A percentile compares a stretch with the other conserved stretches of the same genome.
Evolutionary conservation across 1,140 invertebrate genomes (phyloP).

Genomic region (Anastrepha obliqua): DNA sequence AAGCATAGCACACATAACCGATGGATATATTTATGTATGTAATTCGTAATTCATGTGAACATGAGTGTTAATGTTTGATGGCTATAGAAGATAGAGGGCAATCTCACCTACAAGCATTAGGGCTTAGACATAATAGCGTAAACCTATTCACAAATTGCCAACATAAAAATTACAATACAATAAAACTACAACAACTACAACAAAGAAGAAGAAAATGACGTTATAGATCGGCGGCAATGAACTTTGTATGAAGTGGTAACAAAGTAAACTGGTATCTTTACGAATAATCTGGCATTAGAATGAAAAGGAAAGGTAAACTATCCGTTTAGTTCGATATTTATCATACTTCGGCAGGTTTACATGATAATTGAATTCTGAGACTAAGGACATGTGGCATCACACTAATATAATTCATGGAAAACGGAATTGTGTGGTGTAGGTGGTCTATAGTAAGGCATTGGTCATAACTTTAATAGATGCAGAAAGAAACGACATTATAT

Average conservation of each 20-base stretch:
- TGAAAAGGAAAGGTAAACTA: constrained; percentile 22
- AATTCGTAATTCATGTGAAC: not conserved
- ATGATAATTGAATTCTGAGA: no score
- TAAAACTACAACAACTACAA: no score
- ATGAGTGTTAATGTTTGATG: constrained; percentile 1
- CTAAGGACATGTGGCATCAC: no score
- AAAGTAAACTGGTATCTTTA: not conserved
- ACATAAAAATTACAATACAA: not conserved
- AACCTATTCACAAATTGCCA: not conserved
- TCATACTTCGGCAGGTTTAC: no score
- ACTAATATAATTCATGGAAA: no score
- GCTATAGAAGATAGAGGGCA: not conserved
- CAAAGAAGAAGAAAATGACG: not conserved
- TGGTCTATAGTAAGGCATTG: no score
- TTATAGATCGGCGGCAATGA: constrained; percentile 15
- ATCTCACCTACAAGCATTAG: not conserved
- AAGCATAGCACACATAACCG: no score
- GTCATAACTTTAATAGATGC: no score
- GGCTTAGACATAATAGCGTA: not conserved
- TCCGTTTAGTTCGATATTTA: not conserved
- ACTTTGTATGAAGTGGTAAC: not conserved
- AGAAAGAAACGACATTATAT: no score
- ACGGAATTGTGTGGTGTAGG: no score
- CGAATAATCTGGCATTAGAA: not conserved
- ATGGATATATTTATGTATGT: not conserved